Evolutionary conservation across 1,140 invertebrate species (phyloP), one percentile per base, ranked within the genome.

Genomic region (Drosophila orosa): DNA sequence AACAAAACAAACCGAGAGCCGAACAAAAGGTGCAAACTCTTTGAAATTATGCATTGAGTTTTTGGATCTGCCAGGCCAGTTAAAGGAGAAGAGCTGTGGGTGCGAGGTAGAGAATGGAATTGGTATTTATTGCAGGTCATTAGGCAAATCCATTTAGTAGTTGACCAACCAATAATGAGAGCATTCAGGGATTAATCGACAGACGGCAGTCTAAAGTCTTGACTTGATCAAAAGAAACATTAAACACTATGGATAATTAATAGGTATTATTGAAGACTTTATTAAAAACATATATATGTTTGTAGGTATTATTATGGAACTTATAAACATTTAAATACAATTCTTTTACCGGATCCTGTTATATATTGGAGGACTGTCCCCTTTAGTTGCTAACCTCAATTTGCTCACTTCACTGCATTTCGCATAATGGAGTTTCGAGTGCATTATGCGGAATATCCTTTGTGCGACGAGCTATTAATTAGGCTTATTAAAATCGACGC

Each of bases 401-500:
- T 19, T 22, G 9, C 25, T 47, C 39, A 47, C 44, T 67, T 50
- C 57, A 35, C 42, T 48, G 48, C 35, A 47, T 59, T 71, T 39
- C 33, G 12, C 31, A 40, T 68, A 75, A 78, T 79, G 63, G 44
- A 61, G 69, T 83, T 77, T 58, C 62, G 59, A 75, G 61, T 80
- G 58, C 48, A 61, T 47, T 65, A 58, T 68, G 59, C 40, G 15
- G 29, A 62, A 57, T 54, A 29, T 60, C 56, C 62, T 73, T 82
- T 79, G 79, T 57, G 58, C 58, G 55, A 22, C 40, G 59, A 24
- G 57, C 84, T 80, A 83, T 89, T 87, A 87, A 87, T 87, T 89
- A 87, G 84, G 84, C 84, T 73, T 83, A 89, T 87, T 87, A 79
- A 83, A 86, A 77, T 83, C 62, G 60, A 60, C 84, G 79, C 67